These are phyloP conservation scores for Vicugna pacos DNA, from an alignment of 2,113 vertebrate species.

Conservation along the genomic window DNA sequence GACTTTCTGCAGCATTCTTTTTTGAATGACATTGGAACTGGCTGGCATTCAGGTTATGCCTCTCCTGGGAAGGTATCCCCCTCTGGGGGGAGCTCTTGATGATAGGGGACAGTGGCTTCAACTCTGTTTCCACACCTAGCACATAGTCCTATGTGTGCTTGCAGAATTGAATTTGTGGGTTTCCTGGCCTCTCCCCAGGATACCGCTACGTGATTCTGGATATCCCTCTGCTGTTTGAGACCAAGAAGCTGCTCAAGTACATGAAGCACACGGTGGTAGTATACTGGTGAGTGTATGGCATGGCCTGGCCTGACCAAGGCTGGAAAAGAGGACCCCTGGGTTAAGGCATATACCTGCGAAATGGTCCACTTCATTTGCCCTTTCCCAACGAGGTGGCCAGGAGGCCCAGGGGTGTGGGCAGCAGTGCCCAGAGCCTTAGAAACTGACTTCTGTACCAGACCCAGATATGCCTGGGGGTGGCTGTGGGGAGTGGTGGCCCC, in stretches of 20 bases:
- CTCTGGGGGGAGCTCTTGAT: neutral
- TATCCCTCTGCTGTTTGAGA: slow-evolving; percentile 97
- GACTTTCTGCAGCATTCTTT: neutral
- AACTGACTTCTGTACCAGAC: neutral
- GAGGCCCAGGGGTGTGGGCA: neutral
- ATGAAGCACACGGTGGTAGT: slow-evolving; percentile 96
- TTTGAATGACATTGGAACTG: neutral
- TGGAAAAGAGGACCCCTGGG: neutral
- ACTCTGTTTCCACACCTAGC: neutral
- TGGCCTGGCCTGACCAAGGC: neutral
- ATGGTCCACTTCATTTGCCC: neutral
- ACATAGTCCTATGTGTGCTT: neutral
- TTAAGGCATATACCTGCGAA: neutral
- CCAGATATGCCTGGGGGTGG: neutral
- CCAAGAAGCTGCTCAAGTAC: slow-evolving; percentile 90
- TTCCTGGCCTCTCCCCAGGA: slow-evolving; percentile 85
- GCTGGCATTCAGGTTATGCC: neutral
- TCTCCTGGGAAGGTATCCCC: neutral
- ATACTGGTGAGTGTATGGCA: slow-evolving; percentile 92
- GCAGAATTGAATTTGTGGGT: neutral
- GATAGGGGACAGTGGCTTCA: neutral
- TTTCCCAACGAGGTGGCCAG: neutral
- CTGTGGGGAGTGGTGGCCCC: neutral
- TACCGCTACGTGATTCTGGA: slow-evolving; percentile 97
- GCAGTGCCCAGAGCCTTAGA: neutral